Evolutionary conservation across 1,140 invertebrate genomes (phyloP).

Genomic region (Pogonomyrmex californicus): DNA sequence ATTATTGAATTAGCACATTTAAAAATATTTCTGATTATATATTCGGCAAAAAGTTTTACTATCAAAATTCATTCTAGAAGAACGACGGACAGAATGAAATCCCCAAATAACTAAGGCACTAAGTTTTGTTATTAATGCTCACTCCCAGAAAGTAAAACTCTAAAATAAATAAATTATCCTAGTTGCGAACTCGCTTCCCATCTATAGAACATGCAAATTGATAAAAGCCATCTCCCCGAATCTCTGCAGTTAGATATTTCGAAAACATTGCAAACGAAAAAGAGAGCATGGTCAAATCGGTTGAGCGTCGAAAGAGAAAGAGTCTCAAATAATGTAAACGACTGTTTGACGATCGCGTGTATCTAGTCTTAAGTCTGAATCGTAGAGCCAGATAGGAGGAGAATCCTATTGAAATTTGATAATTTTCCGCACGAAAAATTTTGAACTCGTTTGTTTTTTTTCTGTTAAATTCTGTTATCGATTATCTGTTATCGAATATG

Average conservation of each 20-base stretch:
- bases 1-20: background rate
- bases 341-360: constrained; percentile 53
- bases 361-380: constrained; percentile 52
- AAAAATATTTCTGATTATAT: constrained; percentile 15
- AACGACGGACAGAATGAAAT: background rate
- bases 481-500: constrained; percentile 65
- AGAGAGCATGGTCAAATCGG: constrained; percentile 39
- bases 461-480: constrained; percentile 76
- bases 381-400: constrained; percentile 57
- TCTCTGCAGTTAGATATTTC: constrained; percentile 1
- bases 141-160: background rate
- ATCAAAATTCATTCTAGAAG: constrained; percentile 7
- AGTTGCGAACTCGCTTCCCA: background rate
- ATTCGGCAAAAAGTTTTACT: constrained; percentile 30
- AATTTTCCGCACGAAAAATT: constrained; percentile 19
- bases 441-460: constrained; percentile 67
- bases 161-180: background rate
- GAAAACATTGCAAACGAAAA: background rate
- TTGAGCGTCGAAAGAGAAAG: constrained; percentile 17
- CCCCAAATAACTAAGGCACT: background rate
- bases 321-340: constrained; percentile 57
- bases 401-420: constrained; percentile 7
- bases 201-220: constrained; percentile 1
- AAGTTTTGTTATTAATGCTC: constrained; percentile 10
- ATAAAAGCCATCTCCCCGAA: background rate